Conservation (phyloP, 2,888 invertebrate species). For the Cheilosia impressa region DNA sequence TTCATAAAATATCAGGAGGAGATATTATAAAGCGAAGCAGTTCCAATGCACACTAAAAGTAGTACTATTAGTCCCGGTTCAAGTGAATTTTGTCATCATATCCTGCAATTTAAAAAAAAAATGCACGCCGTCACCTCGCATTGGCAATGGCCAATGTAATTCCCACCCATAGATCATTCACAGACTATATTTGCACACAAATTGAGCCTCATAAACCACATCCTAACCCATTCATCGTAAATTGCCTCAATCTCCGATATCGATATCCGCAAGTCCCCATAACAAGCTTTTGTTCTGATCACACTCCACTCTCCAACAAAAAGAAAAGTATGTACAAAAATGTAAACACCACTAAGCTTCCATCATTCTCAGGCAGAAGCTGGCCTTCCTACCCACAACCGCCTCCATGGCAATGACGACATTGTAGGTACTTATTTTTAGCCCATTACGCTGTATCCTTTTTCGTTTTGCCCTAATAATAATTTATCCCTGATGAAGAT, state of each 20-base stretch:
- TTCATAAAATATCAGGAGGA: too few relatives aligned
- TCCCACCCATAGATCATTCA: too few relatives aligned
- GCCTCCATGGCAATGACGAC: not conserved
- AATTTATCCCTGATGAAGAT: conserved; percentile 73
- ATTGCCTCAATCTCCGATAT: conserved; percentile 63
- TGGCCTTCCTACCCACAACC: not conserved
- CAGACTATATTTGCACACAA: not conserved
- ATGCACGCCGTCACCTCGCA: too few relatives aligned
- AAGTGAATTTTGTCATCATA: too few relatives aligned
- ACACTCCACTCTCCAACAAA: conserved; percentile 15
- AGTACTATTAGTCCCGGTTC: too few relatives aligned
- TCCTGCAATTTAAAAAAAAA: too few relatives aligned
- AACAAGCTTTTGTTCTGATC: conserved; percentile 48
- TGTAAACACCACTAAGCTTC: conserved; percentile 59
- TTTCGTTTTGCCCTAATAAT: conserved; percentile 64
- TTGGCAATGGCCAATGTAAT: not conserved
- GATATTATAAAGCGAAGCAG: too few relatives aligned
- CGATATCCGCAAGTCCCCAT: conserved; percentile 65
- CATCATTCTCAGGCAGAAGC: conserved; percentile 49
- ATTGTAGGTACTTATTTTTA: conserved; percentile 42
- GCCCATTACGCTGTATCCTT: conserved; percentile 49
- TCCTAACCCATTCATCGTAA: conserved; percentile 55
- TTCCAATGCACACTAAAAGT: too few relatives aligned
- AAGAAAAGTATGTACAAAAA: conserved; percentile 36
- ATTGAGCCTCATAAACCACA: conserved; percentile 48